Percentiles rank a stretch among this genome's conserved stretches.
Evolutionary conservation across 2,888 invertebrate species (phyloP).

Genomic region (Apodemia mormo): DNA sequence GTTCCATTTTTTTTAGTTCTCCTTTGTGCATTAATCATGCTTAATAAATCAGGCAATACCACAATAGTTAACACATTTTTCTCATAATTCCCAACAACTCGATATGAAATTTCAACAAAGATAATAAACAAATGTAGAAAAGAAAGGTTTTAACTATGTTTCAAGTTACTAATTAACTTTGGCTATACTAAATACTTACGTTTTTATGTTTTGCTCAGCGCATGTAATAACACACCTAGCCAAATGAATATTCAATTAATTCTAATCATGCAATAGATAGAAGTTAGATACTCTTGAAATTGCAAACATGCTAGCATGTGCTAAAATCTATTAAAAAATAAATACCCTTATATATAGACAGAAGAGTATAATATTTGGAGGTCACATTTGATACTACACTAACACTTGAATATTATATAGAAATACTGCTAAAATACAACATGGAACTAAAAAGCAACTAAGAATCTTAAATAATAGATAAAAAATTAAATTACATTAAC

Average conservation of each 20-base stretch:
- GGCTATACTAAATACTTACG: conserved; percentile 70
- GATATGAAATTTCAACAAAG: conserved; percentile 3
- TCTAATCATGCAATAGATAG: conserved; percentile 49
- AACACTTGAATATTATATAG: too few relatives aligned
- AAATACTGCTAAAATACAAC: too few relatives aligned
- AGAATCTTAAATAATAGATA: too few relatives aligned
- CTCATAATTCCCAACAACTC: background rate
- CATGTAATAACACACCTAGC: conserved; percentile 76
- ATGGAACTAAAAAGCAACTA: too few relatives aligned
- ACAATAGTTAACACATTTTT: too few relatives aligned
- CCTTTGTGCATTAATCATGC: too few relatives aligned
- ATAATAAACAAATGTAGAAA: background rate
- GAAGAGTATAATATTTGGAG: background rate
- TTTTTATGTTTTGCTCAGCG: conserved; percentile 75
- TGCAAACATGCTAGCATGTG: conserved; percentile 3
- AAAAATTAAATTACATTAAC: too few relatives aligned
- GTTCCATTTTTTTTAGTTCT: too few relatives aligned
- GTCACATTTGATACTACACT: too few relatives aligned
- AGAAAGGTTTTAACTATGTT: background rate
- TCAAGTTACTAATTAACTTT: background rate
- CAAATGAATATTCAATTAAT: conserved; percentile 73
- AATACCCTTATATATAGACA: background rate
- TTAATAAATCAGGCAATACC: too few relatives aligned
- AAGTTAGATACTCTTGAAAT: conserved; percentile 25
- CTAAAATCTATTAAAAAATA: background rate